Conservation (phyloP, 2,797 vertebrate species). For the Gymnoscopelus braueri region DNA sequence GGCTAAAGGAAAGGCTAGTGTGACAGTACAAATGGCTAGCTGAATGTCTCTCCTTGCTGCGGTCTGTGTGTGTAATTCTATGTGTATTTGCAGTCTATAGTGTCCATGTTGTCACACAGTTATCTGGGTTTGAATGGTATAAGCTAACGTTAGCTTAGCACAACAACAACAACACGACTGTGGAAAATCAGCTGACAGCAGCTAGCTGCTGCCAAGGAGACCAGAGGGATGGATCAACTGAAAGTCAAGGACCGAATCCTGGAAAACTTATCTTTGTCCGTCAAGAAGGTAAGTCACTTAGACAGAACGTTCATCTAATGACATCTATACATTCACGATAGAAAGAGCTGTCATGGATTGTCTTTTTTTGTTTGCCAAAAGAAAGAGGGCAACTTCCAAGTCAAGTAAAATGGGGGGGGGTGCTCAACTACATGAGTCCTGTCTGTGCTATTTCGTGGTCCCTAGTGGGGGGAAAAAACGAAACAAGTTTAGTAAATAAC, state of each 20-base stretch:
- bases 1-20: too few relatives aligned
- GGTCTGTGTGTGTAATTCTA: too few relatives aligned
- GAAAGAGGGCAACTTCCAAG: constrained; percentile 55
- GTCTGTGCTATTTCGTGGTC: neutral
- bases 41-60: too few relatives aligned
- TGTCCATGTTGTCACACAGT: too few relatives aligned
- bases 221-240: constrained; percentile 88
- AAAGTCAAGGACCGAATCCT: constrained; percentile 97
- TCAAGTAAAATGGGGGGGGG: constrained; percentile 13
- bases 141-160: constrained; percentile 62
- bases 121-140: neutral
- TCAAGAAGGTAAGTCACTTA: constrained; percentile 89
- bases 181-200: constrained; percentile 78
- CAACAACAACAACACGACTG: constrained; percentile 34
- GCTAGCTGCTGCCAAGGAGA: constrained; percentile 59
- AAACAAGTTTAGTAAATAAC: too few relatives aligned
- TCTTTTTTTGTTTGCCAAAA: constrained; percentile 48
- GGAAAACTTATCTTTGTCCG: constrained; percentile 95
- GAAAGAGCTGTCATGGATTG: neutral
- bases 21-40: too few relatives aligned
- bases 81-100: too few relatives aligned
- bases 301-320: neutral
- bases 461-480: neutral
- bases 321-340: neutral
- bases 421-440: neutral